Base-by-base conservation (phyloP, 2,113 vertebrate species). In the Cricetomys ansorgei region DNA sequence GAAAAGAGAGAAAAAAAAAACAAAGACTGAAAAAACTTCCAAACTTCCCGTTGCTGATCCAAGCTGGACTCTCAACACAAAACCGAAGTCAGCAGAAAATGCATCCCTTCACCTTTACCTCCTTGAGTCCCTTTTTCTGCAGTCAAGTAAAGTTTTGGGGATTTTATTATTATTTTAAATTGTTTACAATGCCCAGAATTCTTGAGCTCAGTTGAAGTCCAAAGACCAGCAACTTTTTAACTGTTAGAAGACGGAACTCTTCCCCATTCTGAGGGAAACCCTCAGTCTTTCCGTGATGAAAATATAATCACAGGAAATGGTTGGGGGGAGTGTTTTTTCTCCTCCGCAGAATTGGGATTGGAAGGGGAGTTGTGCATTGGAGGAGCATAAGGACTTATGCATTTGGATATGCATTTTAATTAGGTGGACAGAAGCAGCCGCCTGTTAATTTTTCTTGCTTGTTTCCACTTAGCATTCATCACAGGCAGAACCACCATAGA, bases 361-460 rank as follows among this genome's bases (percentile, higher is more conserved):
- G 97, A 96, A 92, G 92, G 95, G 95, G 97, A 94, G 96, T 93
- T 96, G 89, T 91, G 95, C 94, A 84, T 84, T 31, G 85, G 92
- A 86, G 92, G 95, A 95, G 97, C 96, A 97, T 96, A 97, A 97
- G 97, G 96, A 97, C 97, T 98, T 97, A 97, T 97, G 96, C 97
- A 97, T 97, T 97, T 97, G 97, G 96, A 97, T 97, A 97, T 98
- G 98, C 98, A 98, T 98, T 97, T 97, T 97, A 98, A 98, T 98
- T 97, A 98, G 98, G 97, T 98, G 98, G 98, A 97, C 97, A 98
- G 98, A 97, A 96, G 96, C 96, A 97, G 97, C 96, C 92, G 97
- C 97, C 98, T 98, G 98, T 97, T 98, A 97, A 98, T 98, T 98
- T 97, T 98, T 97, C 97, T 98, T 98, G 97, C 97, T 97, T 98